Evolutionary conservation across 2,113 vertebrate genomes (phyloP).

Genomic region (Phalacrocorax aristotelis): DNA sequence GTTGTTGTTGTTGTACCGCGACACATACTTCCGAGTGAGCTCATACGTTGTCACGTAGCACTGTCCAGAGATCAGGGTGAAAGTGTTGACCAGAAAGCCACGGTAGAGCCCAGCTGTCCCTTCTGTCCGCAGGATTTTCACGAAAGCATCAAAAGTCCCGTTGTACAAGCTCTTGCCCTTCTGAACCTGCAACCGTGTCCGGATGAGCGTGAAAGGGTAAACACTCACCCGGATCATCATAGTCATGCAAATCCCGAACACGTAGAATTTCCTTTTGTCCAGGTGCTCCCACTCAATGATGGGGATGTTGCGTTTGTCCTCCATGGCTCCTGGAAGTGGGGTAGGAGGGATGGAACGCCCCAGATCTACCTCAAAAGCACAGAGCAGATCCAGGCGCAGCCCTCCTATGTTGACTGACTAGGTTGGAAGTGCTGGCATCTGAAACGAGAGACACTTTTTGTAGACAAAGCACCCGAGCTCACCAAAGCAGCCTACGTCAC

Average conservation of each 20-base stretch:
- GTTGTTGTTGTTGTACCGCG: conserved; percentile 86
- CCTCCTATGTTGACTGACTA: neutral
- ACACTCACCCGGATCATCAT: conserved; percentile 92
- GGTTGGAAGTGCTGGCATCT: neutral
- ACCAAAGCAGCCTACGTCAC: neutral
- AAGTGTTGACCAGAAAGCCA: conserved; percentile 93
- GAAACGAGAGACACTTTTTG: neutral
- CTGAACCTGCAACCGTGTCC: conserved; percentile 92
- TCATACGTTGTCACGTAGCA: conserved; percentile 96
- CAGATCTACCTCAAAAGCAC: neutral
- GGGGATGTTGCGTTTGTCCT: conserved; percentile 87
- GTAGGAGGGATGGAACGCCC: neutral
- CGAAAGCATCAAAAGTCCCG: conserved; percentile 90
- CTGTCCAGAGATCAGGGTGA: conserved; percentile 92
- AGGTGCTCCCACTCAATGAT: conserved; percentile 99
- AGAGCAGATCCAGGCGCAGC: neutral
- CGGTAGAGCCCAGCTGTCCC: conserved; percentile 88
- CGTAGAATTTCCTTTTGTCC: conserved; percentile 97
- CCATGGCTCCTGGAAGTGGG: conserved; percentile 44
- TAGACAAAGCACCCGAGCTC: fast-evolving
- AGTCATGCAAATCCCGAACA: conserved; percentile 92
- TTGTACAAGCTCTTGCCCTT: conserved; percentile 90
- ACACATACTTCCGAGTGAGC: conserved; percentile 88
- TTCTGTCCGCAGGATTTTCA: conserved; percentile 88
- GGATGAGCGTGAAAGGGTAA: conserved; percentile 93